Evolutionary conservation across 2,888 invertebrate genomes (phyloP), one percentile per base, ranked within the genome.

Genomic region (Apamea epomidion): DNA sequence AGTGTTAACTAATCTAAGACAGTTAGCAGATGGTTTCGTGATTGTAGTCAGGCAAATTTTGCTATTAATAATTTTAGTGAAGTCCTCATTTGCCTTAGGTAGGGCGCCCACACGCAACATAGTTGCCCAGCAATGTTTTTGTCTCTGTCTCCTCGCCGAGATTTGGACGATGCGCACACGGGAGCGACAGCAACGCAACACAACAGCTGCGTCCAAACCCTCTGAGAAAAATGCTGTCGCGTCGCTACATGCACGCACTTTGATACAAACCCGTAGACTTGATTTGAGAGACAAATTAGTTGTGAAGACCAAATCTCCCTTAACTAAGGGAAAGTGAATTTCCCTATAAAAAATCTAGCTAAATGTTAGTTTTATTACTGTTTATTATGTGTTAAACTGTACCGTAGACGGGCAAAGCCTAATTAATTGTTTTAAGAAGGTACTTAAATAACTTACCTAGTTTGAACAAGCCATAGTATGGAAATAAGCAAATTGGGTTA

Each of bases 341-440:
- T 58, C 2, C 12, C 18, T 14, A n/a, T 45, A 7, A 74, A 18
- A 32, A 73, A 21, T 25, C 1, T 73, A n/a, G 42, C n/a, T n/a
- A 21, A 21, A 16, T 64, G 8, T 14, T 29, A n/a, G 18, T n/a
- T 25, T 58, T 14, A 32, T 37, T 10, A 48, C 14, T n/a, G 14
- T 14, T 48, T 37, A 78, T 80, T 67, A 80, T 32, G 45, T 78
- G 78, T 80, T 78, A 58, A 80, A 58, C 48, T 58, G 12, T 80
- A 25, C 8, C 45, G 64, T 29, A 45, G 62, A 64, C 64, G 12
- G 6, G n/a, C 16, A 32, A 60, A 32, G 10, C 18, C 45, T 48
- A 21, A n/a, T 80, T 58, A 51, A 32, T 14, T 82, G 7, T 74
- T 81, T 37, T 16, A 37, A 45, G 42, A 51, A 68, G 14, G 3